Percentiles rank a stretch among this genome's conserved stretches.
Conservation (phyloP, 1,140 invertebrate species). For the Tribolium madens region DNA sequence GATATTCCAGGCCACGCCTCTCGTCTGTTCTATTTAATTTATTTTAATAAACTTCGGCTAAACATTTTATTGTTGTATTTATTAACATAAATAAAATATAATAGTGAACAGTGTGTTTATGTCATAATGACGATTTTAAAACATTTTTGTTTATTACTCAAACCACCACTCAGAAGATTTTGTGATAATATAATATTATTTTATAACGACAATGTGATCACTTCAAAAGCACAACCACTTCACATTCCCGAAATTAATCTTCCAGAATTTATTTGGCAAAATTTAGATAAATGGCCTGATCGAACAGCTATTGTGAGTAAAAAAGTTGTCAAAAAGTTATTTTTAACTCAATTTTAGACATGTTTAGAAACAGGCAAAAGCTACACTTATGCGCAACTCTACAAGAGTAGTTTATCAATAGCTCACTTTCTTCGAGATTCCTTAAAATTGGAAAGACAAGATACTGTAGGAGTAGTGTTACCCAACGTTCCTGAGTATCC, state of each 20-base stretch:
- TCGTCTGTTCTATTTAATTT: too few relatives aligned
- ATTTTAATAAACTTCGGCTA: too few relatives aligned
- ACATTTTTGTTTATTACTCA: too few relatives aligned
- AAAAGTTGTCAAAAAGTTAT: not conserved
- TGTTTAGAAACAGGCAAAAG: constrained; percentile 25
- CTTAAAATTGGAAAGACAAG: constrained; percentile 21
- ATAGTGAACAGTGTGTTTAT: too few relatives aligned
- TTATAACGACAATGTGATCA: too few relatives aligned
- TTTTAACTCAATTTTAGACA: not conserved
- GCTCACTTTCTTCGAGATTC: constrained; percentile 17
- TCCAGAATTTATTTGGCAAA: constrained; percentile 20
- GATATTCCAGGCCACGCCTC: too few relatives aligned
- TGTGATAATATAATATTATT: too few relatives aligned
- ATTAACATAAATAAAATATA: too few relatives aligned
- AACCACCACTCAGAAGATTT: too few relatives aligned
- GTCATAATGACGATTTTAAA: too few relatives aligned
- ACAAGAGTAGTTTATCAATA: constrained; percentile 12
- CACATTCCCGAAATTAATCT: constrained; percentile 6
- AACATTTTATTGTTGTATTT: too few relatives aligned
- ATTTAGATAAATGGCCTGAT: constrained; percentile 29
- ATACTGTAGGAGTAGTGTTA: constrained; percentile 68
- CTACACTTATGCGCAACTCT: constrained; percentile 22
- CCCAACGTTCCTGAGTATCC: constrained; percentile 83
- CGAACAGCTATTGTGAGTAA: constrained; percentile 20
- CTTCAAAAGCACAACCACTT: not conserved